Percentiles rank a stretch among this genome's conserved stretches.
phyloP scores from a whole-genome alignment of 2,113 vertebrate genomes.

The Hystrix cristata region DNA sequence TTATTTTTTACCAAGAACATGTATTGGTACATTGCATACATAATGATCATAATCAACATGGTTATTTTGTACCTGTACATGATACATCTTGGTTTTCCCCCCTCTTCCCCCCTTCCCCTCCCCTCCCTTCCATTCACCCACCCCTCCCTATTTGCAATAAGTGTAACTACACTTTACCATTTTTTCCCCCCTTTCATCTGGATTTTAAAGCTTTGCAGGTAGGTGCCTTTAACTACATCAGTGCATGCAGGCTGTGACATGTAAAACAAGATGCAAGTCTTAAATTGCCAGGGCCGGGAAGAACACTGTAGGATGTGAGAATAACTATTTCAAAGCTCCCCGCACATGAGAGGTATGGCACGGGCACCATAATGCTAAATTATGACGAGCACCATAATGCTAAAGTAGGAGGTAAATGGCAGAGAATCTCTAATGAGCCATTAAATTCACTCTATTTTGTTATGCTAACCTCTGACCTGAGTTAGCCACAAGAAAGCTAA shows the following conservation, averaged over 20 bases:
- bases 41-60: too few species aligned
- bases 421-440: background rate
- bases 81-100: too few species aligned
- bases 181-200: too few species aligned
- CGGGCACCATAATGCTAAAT: background rate
- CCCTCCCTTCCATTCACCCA: too few species aligned
- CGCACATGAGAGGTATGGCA: background rate
- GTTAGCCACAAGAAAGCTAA: background rate
- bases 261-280: background rate
- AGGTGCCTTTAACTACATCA: background rate
- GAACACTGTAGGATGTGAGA: background rate
- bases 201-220: background rate
- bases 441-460: background rate
- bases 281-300: background rate
- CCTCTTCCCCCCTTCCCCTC: too few species aligned
- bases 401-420: background rate
- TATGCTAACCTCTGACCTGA: slow-evolving; percentile 9
- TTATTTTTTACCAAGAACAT: too few species aligned
- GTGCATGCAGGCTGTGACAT: background rate
- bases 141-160: too few species aligned
- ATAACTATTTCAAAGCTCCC: background rate
- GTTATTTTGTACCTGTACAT: too few species aligned
- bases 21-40: too few species aligned
- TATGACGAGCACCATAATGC: background rate
- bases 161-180: too few species aligned